Base-by-base conservation (phyloP, 1,140 invertebrate species). In the Charaxes varanes region DNA sequence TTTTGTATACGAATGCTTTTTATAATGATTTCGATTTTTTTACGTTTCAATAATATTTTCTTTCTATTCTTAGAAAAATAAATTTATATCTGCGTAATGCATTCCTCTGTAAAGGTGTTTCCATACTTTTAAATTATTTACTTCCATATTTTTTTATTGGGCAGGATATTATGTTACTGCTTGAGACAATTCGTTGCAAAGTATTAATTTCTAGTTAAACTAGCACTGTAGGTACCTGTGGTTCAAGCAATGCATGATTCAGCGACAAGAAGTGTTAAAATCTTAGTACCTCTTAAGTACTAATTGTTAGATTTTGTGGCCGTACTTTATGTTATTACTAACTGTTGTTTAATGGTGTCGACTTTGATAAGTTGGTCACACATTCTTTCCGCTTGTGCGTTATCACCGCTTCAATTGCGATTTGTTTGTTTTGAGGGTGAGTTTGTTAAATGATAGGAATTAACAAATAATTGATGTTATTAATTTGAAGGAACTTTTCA, bases 381-480 rank as follows among this genome's bases (percentile, higher is more conserved):
- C 72, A 57, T 77, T 78, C 77, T 73, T 79, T 81, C 68, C 74
- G 79, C 79, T 83, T 81, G 47, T 70, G 79, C 74, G 77, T 81
- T 64, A 66, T 73, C 77, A 81, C 79, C 57, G 76, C 79, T 83
- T 83, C 61, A 56, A 55, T 45, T 67, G 54, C 62, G 58, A 64
- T 66, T 70, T 45, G 53, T 77, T 77, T 61, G 23, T 47, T 35
- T 41, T 35, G 19, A 35, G 21, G 31, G 18, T 47, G 23, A 34
- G 4, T 18, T 19, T 21, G 8, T 27, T 26, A 19, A 30, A 2
- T 12, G 13, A 31, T 34, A 34, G 11, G 18, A 19, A 19, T 19
- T 19, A 19, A n/a, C n/a, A n/a, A n/a, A n/a, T n/a, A n/a, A n/a
- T n/a, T n/a, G n/a, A n/a, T n/a, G n/a, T n/a, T n/a, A n/a, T n/a